A percentile compares a stretch with the other conserved stretches of the same genome.
Evolutionary conservation across 1,140 invertebrate species (phyloP).

Genomic region (Drosophila sp.): DNA sequence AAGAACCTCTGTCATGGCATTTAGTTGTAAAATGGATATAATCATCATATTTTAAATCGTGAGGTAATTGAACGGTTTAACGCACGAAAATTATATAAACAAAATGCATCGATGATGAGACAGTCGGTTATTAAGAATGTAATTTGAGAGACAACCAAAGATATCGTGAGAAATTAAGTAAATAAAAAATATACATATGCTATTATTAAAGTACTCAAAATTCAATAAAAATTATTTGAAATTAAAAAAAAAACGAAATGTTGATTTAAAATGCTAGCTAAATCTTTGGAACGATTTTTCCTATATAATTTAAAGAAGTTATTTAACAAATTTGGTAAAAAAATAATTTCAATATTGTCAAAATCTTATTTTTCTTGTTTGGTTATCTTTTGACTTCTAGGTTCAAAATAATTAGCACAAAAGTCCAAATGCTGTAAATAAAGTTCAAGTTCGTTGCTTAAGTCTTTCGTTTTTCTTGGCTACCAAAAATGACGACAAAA

Average conservation of each 20-base stretch:
- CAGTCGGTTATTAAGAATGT: background rate
- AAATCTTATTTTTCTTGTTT: no score
- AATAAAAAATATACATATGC: background rate
- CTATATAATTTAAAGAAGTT: no score
- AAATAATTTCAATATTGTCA: no score
- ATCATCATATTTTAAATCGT: constrained; percentile 71
- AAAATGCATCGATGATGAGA: constrained; percentile 29
- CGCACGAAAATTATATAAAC: constrained; percentile 42
- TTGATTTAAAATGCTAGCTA: no score
- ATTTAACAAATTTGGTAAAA: no score
- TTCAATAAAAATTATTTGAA: background rate
- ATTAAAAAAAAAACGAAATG: background rate
- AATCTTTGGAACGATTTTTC: no score
- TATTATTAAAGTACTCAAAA: background rate
- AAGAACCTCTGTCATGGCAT: constrained; percentile 61
- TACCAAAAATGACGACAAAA: constrained; percentile 33
- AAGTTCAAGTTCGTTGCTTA: constrained; percentile 72
- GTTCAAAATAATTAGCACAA: no score
- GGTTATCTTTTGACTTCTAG: no score
- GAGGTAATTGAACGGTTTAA: constrained; percentile 58
- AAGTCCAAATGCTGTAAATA: constrained; percentile 3
- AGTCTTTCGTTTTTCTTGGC: constrained; percentile 40
- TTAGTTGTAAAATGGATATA: constrained; percentile 55
- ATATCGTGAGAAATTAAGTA: background rate
- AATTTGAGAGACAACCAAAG: background rate